phyloP scores from a whole-genome alignment of 2,797 vertebrate genomes.

The Neostethus bicornis region DNA sequence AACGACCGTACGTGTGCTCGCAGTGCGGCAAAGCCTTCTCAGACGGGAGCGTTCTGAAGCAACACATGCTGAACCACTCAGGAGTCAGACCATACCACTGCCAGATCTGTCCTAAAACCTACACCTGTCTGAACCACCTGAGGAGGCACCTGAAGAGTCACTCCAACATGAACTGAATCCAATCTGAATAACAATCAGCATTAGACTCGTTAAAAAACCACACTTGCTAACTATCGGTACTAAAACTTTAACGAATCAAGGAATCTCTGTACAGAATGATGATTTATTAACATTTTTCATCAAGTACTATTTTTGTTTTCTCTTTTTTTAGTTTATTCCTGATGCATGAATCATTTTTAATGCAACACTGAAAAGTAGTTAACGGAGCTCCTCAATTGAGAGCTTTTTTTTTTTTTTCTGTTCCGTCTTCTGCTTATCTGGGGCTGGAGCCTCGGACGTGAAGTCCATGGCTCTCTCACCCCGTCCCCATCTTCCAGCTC shows the following conservation, averaged over 20 bases:
- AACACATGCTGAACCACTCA: constrained; percentile 80
- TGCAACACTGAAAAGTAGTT: constrained; percentile 6
- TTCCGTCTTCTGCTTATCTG: no score
- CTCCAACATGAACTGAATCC: constrained; percentile 62
- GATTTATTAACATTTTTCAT: constrained; percentile 1
- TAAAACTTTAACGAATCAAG: constrained; percentile 13
- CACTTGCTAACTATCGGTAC: constrained; percentile 3
- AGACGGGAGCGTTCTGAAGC: constrained; percentile 76
- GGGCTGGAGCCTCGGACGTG: no score
- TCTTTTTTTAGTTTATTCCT: constrained; percentile 15
- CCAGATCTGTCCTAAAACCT: constrained; percentile 80
- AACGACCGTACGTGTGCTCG: constrained; percentile 74
- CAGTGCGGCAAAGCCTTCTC: constrained; percentile 79
- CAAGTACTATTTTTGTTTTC: constrained; percentile 2
- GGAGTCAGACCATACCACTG: constrained; percentile 78
- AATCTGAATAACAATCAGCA: background rate
- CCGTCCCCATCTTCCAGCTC: no score
- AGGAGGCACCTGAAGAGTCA: constrained; percentile 79
- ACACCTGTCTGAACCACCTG: constrained; percentile 80
- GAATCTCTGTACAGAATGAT: constrained; percentile 13
- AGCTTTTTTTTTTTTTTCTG: no score
- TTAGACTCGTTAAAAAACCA: constrained; percentile 2
- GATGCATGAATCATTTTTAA: constrained; percentile 24
- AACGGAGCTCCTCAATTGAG: background rate
- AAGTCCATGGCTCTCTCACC: no score